Percentiles rank a stretch among this genome's conserved stretches.
Conservation (phyloP, 2,113 vertebrate genomes). For the Leuciscus idus region DNA sequence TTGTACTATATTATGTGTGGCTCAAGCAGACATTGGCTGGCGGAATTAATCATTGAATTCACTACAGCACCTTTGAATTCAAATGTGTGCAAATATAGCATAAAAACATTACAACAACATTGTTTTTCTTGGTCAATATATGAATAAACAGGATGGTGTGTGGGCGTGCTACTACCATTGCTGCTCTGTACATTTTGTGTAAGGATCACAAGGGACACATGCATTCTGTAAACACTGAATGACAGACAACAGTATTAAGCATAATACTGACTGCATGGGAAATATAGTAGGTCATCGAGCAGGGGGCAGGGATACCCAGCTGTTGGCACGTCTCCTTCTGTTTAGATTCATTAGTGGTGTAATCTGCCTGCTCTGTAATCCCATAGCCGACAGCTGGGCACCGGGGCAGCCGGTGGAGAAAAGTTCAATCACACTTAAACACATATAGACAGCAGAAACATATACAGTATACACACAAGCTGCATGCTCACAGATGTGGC, state of each 20-base stretch:
- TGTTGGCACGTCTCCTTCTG: slow-evolving; percentile 48
- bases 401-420: slow-evolving; percentile 18
- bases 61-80: neutral
- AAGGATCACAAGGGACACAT: neutral
- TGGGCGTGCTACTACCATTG: neutral
- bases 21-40: no score
- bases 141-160: neutral
- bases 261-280: neutral
- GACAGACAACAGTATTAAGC: slow-evolving; percentile 5
- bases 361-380: slow-evolving; percentile 50
- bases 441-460: slow-evolving; percentile 32
- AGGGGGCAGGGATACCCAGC: slow-evolving; percentile 5
- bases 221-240: neutral
- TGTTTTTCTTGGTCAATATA: neutral
- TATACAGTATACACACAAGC: slow-evolving; percentile 19
- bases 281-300: slow-evolving; percentile 20
- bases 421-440: slow-evolving; percentile 45
- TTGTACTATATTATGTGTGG: no score
- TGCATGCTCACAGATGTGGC: slow-evolving; percentile 13
- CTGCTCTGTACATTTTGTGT: neutral
- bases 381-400: slow-evolving; percentile 45
- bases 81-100: slow-evolving; percentile 2
- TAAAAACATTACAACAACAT: neutral
- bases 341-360: slow-evolving; percentile 54
- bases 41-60: neutral